phyloP scores from a whole-genome alignment of 2,888 invertebrate genomes.

The Marasmarcha lunaedactyla region DNA sequence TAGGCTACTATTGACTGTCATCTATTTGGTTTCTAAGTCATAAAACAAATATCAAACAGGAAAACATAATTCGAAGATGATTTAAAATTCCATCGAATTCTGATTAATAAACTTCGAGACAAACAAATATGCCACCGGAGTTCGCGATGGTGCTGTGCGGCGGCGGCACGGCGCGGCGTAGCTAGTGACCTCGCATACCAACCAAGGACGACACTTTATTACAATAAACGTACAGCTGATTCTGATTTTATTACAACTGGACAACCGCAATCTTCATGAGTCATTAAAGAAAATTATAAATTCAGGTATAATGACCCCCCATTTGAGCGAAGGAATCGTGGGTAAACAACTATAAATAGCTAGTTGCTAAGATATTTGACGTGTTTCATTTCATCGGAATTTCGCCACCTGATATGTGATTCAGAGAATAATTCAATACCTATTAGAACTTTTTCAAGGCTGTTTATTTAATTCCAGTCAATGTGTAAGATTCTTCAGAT shows the following conservation, averaged over 20 bases:
- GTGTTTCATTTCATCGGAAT: too few relatives aligned
- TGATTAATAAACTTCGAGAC: slow-evolving; percentile 40
- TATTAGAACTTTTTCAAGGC: too few relatives aligned
- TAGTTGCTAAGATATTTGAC: too few relatives aligned
- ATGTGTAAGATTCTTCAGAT: too few relatives aligned
- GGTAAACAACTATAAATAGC: background rate
- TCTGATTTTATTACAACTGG: slow-evolving; percentile 7
- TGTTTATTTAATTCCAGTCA: too few relatives aligned
- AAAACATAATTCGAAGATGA: too few relatives aligned
- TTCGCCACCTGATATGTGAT: too few relatives aligned
- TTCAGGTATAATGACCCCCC: slow-evolving; percentile 11
- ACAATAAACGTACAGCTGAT: background rate
- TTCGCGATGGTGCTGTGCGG: background rate
- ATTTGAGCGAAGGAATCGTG: background rate
- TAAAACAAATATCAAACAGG: too few relatives aligned
- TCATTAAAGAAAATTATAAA: slow-evolving; percentile 17
- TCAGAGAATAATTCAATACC: too few relatives aligned
- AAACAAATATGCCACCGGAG: slow-evolving; percentile 27
- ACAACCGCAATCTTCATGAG: slow-evolving; percentile 10
- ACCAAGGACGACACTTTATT: slow-evolving; percentile 48
- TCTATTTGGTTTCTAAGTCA: too few relatives aligned
- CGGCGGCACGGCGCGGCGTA: slow-evolving; percentile 37
- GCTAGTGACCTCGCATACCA: slow-evolving; percentile 69
- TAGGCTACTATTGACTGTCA: too few relatives aligned
- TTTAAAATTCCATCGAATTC: slow-evolving; percentile 31